phyloP scores from a whole-genome alignment of 1,140 invertebrate genomes.

The Drosophila jambulina region DNA sequence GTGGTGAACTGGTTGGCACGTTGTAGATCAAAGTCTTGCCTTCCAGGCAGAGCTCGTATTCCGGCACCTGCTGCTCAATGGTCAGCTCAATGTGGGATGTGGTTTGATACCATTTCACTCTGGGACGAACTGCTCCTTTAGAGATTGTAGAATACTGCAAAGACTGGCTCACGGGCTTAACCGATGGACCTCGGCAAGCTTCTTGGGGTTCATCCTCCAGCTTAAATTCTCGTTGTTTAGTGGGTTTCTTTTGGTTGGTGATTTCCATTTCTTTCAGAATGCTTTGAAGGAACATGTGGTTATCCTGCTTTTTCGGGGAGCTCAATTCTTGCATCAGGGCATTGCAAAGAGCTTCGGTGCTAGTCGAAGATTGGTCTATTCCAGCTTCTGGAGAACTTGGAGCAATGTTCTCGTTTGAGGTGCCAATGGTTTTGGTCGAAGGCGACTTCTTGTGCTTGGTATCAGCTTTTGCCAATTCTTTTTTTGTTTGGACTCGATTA shows the following conservation, averaged over 20 bases:
- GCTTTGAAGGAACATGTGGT: conserved; percentile 3
- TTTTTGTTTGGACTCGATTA: background rate
- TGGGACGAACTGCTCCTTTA: conserved; percentile 37
- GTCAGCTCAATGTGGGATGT: conserved; percentile 34
- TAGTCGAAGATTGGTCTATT: background rate
- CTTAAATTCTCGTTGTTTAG: background rate
- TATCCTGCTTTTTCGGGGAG: background rate
- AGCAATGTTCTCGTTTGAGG: background rate
- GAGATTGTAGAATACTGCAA: conserved; percentile 9
- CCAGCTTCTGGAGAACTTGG: background rate
- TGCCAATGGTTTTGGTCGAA: background rate
- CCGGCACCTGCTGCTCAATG: conserved; percentile 52
- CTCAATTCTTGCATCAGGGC: conserved; percentile 1
- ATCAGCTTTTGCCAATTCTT: background rate
- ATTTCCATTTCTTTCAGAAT: background rate
- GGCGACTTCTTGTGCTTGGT: background rate
- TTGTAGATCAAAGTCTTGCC: conserved; percentile 36
- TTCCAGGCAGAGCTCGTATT: conserved; percentile 38
- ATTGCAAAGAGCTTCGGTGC: background rate
- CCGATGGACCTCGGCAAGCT: background rate
- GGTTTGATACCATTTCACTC: conserved; percentile 62
- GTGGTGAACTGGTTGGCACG: conserved; percentile 19
- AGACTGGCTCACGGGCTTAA: background rate
- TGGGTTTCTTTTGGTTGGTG: background rate
- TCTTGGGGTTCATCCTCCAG: background rate